phyloP scores from a whole-genome alignment of 2,888 invertebrate genomes.

The Lepidocyrtinus sp. region DNA sequence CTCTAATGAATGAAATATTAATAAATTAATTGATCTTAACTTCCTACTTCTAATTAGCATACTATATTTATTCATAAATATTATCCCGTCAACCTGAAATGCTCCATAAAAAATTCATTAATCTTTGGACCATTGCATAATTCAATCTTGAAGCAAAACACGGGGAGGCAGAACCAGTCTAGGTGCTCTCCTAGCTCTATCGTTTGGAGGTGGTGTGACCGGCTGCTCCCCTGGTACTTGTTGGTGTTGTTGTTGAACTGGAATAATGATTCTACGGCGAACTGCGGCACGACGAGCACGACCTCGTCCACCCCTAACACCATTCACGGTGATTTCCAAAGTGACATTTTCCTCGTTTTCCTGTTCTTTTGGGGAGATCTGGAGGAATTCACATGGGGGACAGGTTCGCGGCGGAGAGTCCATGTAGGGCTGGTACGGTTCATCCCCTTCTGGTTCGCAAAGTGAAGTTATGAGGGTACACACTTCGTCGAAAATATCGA shows the following conservation, averaged over 20 bases:
- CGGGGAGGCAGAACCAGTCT: too few species aligned
- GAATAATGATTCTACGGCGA: too few species aligned
- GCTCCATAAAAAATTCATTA: too few species aligned
- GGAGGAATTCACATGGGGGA: constrained; percentile 29
- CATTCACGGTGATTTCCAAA: neutral
- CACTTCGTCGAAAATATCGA: neutral
- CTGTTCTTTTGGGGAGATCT: constrained; percentile 32
- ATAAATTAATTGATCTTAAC: too few species aligned
- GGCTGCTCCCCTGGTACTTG: neutral
- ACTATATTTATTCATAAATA: too few species aligned
- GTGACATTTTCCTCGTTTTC: neutral
- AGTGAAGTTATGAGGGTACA: neutral
- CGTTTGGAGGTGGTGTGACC: neutral
- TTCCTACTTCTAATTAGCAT: too few species aligned
- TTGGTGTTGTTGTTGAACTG: neutral
- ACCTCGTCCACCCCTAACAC: neutral
- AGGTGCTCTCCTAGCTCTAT: too few species aligned
- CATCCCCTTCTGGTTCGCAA: constrained; percentile 40
- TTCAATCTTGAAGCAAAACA: too few species aligned
- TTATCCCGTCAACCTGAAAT: too few species aligned
- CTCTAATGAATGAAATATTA: too few species aligned
- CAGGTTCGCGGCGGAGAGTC: constrained; percentile 23
- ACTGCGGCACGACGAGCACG: neutral
- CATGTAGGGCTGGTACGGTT: neutral
- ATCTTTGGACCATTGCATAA: too few species aligned